phyloP scores from a whole-genome alignment of 2,113 vertebrate genomes.

The Erythrolamprus reginae region DNA sequence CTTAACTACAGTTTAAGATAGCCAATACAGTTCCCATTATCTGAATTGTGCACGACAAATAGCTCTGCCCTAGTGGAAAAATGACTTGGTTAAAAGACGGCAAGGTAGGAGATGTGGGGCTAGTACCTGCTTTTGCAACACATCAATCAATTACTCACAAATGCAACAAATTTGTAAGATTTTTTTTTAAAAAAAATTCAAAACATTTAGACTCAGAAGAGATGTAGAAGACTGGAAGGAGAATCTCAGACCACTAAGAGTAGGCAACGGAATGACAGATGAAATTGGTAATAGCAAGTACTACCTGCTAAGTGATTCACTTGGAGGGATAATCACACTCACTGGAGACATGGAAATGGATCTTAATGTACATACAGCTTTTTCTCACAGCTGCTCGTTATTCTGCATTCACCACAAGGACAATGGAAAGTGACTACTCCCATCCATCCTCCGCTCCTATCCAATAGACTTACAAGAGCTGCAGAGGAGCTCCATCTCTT shows the following conservation, averaged over 20 bases:
- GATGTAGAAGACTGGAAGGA: neutral
- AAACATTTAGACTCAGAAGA: neutral
- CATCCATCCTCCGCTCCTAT: neutral
- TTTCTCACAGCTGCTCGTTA: neutral
- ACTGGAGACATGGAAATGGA: neutral
- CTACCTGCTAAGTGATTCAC: neutral
- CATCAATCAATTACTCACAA: neutral
- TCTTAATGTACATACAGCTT: neutral
- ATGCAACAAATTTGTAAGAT: neutral
- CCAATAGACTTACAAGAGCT: neutral
- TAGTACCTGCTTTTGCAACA: neutral
- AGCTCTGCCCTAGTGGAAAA: neutral
- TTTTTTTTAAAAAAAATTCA: neutral
- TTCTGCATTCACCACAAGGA: neutral
- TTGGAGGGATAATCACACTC: neutral
- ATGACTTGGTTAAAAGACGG: neutral
- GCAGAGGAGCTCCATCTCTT: neutral
- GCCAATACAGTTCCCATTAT: neutral
- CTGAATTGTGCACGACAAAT: neutral
- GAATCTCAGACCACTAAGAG: neutral
- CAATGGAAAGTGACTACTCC: neutral
- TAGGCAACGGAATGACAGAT: neutral
- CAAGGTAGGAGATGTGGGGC: neutral
- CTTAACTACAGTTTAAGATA: slow-evolving; percentile 1
- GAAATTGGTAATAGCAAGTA: neutral